Evolutionary conservation across 2,888 invertebrate genomes (phyloP).

Genomic region (Hipparchia semele): DNA sequence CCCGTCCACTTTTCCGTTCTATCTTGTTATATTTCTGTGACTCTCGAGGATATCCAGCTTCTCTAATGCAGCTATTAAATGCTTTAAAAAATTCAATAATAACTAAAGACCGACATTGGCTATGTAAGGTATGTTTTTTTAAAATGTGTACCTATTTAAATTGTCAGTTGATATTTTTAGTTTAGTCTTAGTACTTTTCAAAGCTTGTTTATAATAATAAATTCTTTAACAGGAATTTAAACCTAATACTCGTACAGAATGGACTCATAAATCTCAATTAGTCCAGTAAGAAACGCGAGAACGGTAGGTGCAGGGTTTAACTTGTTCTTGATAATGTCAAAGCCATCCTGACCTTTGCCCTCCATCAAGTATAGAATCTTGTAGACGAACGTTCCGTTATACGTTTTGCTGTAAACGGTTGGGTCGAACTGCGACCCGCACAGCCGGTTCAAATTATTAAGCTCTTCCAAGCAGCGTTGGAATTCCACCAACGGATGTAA

Average conservation of each 20-base stretch:
- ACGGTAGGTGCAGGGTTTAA: slow-evolving; percentile 9
- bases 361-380: slow-evolving; percentile 37
- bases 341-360: neutral
- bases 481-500: slow-evolving; percentile 48
- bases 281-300: slow-evolving; percentile 12
- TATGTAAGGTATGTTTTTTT: too few relatives aligned
- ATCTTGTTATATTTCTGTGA: too few relatives aligned
- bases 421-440: slow-evolving; percentile 48
- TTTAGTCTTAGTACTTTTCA: too few relatives aligned
- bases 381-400: slow-evolving; percentile 52
- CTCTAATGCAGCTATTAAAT: too few relatives aligned
- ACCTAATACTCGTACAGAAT: slow-evolving; percentile 9
- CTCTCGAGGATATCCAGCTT: too few relatives aligned
- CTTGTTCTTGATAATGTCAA: slow-evolving; percentile 8
- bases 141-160: too few relatives aligned
- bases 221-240: neutral
- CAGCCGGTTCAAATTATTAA: slow-evolving; percentile 53
- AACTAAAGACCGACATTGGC: too few relatives aligned
- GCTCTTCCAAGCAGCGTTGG: slow-evolving; percentile 49
- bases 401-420: slow-evolving; percentile 46
- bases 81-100: too few relatives aligned
- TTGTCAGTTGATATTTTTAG: too few relatives aligned
- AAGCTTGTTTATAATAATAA: neutral
- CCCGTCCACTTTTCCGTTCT: too few relatives aligned
- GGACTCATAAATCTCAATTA: slow-evolving; percentile 9